These are phyloP conservation scores for Drosophila mojavensis DNA, from an alignment of 1,140 invertebrate species.

Conservation along the genomic window DNA sequence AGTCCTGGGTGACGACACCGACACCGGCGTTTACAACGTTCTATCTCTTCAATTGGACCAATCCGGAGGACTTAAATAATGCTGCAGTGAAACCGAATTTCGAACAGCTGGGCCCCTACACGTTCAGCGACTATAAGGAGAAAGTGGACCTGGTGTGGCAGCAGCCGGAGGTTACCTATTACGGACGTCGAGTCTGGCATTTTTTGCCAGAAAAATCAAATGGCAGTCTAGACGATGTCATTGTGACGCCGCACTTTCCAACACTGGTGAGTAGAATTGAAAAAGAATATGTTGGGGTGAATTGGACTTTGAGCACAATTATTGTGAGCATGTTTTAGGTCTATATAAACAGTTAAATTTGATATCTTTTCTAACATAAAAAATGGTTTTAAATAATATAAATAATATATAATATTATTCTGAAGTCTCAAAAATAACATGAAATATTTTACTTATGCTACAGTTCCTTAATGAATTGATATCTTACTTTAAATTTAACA, in stretches of 20 bases:
- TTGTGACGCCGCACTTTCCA: conserved; percentile 91
- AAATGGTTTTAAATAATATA: too few species aligned
- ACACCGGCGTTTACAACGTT: conserved; percentile 90
- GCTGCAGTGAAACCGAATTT: conserved; percentile 86
- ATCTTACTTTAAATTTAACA: too few species aligned
- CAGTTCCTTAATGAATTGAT: too few species aligned
- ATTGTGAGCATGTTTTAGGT: too few species aligned
- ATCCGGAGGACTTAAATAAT: conserved; percentile 86
- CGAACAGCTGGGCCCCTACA: conserved; percentile 87
- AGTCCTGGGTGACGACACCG: conserved; percentile 89
- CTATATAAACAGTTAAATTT: too few species aligned
- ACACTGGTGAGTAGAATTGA: conserved; percentile 86
- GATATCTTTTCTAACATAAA: too few species aligned
- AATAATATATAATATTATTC: too few species aligned
- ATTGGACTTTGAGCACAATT: too few species aligned
- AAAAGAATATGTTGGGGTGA: too few species aligned
- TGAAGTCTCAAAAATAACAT: too few species aligned
- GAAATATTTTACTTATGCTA: too few species aligned
- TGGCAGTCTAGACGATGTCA: conserved; percentile 89
- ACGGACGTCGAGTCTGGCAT: conserved; percentile 89
- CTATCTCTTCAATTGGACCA: conserved; percentile 93
- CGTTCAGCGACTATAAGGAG: conserved; percentile 85
- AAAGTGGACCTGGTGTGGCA: conserved; percentile 87
- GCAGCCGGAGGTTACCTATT: conserved; percentile 89
- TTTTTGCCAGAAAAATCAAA: conserved; percentile 89